Base-by-base conservation (phyloP, 1,140 invertebrate genomes). In the Dysdera silvatica region DNA sequence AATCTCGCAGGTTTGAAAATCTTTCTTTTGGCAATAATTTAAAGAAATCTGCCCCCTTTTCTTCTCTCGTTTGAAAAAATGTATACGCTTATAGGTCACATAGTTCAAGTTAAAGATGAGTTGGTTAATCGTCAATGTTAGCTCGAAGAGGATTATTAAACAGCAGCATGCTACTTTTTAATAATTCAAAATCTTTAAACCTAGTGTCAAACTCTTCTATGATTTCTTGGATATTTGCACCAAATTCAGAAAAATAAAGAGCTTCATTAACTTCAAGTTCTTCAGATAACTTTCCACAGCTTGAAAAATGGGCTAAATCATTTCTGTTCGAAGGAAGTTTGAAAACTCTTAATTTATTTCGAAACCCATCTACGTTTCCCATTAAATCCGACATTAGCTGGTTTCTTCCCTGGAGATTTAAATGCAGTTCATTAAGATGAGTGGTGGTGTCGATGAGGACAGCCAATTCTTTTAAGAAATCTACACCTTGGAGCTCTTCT, bases 301-400 rank as follows among this genome's bases (percentile, higher is more conserved):
- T 1, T 26, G 48, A 28, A 51, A 51, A 51, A 31, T 52, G 45
- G 10, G 5, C 59, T 28, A 52, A 41, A 54, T 41, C 33, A 18
- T 41, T 52, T 35, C 54, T 35, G 23, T 35, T 20, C 28, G 37
- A 61, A 40, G 26, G 7, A 61, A 23, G 23, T 14, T 53, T 33
- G 49, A 53, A 54, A 41, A 54, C 3, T 53, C 33, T 49, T 45
- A 53, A 40, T 37, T 54, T 61, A n/a, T 61, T 61, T 31, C 32
- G 47, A 53, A 61, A 61, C 41, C 59, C 33, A 52, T 61, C 54
- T 8, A 54, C 33, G 23, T 61, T 52, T 31, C 59, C 59, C 47
- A 37, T 43, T 37, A 61, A 40, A 53, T 61, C 4, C 28, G 49
- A 53, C 18, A 61, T 31, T 0, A 53, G 18, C 28, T 61, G 47